A percentile compares a stretch with the other conserved stretches of the same genome.
Evolutionary conservation across 2,888 invertebrate genomes (phyloP).

Genomic region (Eilema griseolum): DNA sequence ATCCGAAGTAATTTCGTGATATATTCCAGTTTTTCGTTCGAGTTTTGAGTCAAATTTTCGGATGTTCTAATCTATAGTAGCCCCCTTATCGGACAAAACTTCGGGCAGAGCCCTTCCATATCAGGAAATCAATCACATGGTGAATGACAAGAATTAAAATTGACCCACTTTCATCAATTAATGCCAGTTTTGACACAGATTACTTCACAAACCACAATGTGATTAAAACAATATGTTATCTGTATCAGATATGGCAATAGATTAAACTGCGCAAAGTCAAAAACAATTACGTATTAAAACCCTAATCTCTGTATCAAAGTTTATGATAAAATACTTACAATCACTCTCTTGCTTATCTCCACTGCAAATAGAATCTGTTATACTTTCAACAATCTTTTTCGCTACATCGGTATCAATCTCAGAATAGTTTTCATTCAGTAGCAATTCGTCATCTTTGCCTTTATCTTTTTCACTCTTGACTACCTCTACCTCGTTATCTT

Average conservation of each 20-base stretch:
- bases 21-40: no score
- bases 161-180: background rate
- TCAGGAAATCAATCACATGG: background rate
- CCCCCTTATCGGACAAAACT: background rate
- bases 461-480: constrained; percentile 63
- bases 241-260: background rate
- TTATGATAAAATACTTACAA: constrained; percentile 68
- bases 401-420: constrained; percentile 93
- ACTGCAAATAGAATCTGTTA: constrained; percentile 92
- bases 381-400: constrained; percentile 96
- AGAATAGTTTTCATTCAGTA: constrained; percentile 81
- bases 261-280: background rate
- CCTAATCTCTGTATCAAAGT: background rate
- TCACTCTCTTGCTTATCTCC: constrained; percentile 92
- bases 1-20: background rate
- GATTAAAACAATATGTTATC: background rate
- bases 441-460: constrained; percentile 70
- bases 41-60: background rate
- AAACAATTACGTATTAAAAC: background rate
- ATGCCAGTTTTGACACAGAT: background rate
- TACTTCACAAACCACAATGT: background rate
- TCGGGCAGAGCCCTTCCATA: background rate
- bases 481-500: constrained; percentile 53
- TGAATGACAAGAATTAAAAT: background rate
- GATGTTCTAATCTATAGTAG: background rate